These are phyloP conservation scores for Erebia palarica DNA, from an alignment of 2,888 invertebrate species.

Conservation along the genomic window DNA sequence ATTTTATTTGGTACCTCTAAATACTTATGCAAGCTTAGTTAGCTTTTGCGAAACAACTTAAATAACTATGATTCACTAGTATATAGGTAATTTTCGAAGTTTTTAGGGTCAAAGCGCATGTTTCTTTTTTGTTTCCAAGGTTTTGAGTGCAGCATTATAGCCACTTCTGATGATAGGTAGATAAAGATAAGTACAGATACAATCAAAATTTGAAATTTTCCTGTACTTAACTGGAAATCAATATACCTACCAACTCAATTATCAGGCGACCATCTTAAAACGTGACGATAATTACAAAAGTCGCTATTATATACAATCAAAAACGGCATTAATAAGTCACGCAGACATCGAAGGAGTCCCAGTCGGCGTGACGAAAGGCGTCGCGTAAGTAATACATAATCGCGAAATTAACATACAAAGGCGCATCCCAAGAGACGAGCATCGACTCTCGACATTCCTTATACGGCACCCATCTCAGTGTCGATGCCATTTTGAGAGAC, in stretches of 20 bases:
- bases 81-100: too few species aligned
- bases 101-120: too few species aligned
- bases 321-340: slow-evolving; percentile 40
- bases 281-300: slow-evolving; percentile 22
- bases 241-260: not conserved
- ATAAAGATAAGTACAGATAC: not conserved
- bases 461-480: slow-evolving; percentile 33
- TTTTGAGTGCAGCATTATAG: too few species aligned
- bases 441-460: slow-evolving; percentile 36
- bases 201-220: not conserved
- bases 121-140: too few species aligned
- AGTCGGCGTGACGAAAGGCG: slow-evolving; percentile 38
- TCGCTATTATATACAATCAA: slow-evolving; percentile 24
- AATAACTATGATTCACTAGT: too few species aligned
- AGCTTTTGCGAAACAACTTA: too few species aligned
- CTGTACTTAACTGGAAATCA: not conserved
- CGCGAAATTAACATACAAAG: slow-evolving; percentile 61
- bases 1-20: too few species aligned
- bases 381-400: slow-evolving; percentile 44
- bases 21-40: too few species aligned
- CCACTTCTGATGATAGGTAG: too few species aligned
- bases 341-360: slow-evolving; percentile 35
- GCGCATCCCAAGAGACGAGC: slow-evolving; percentile 46
- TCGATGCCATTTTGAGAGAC: slow-evolving; percentile 28
- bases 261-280: slow-evolving; percentile 7